These are phyloP conservation scores for Brachionus calyciflorus DNA, from an alignment of 1,140 invertebrate species.

Conservation along the genomic window DNA sequence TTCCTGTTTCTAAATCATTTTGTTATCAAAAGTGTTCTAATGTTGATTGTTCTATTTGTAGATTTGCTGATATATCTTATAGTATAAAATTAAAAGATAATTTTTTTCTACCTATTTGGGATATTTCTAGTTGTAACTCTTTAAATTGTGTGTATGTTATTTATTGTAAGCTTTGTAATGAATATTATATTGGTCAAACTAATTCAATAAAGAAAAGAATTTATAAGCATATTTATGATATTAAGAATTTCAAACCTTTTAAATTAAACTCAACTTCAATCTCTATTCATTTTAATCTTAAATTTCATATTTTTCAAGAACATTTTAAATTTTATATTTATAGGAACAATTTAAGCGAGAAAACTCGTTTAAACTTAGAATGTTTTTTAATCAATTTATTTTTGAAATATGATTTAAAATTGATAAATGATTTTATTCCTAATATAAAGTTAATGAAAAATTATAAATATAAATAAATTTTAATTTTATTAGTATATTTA, in stretches of 20 bases:
- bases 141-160: slow-evolving; percentile 2
- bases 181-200: slow-evolving; percentile 1
- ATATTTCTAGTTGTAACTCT: slow-evolving; percentile 11
- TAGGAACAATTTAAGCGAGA: too few species aligned
- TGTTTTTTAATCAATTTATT: slow-evolving; percentile 24
- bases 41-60: background rate
- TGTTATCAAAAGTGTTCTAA: background rate
- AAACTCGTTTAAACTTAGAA: too few species aligned
- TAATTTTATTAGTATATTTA: too few species aligned
- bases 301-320: too few species aligned
- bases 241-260: too few species aligned
- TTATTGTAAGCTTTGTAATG: slow-evolving; percentile 2
- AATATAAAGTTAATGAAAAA: too few species aligned
- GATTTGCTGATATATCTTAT: background rate
- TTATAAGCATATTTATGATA: slow-evolving; percentile 12
- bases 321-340: too few species aligned
- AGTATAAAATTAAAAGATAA: background rate
- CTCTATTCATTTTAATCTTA: too few species aligned
- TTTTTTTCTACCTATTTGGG: slow-evolving; percentile 13
- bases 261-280: too few species aligned
- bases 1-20: background rate
- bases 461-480: too few species aligned
- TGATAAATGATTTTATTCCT: slow-evolving; percentile 14
- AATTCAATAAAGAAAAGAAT: slow-evolving; percentile 7
- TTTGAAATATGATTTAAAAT: background rate